Conservation (phyloP, 2,797 vertebrate species). For the Pyrocephalus nanus region DNA sequence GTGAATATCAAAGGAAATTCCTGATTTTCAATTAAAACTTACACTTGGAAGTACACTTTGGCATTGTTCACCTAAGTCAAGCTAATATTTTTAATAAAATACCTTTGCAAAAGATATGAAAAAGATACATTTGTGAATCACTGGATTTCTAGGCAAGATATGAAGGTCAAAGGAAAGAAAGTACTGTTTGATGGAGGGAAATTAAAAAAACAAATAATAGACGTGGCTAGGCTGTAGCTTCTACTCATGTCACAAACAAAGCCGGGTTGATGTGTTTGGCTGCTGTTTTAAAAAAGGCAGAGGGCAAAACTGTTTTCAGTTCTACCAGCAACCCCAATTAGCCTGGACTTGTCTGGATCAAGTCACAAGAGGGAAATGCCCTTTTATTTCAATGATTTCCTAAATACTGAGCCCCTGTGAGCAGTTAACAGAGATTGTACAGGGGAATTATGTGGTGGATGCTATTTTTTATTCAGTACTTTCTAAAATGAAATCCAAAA, state of each 20-base stretch:
- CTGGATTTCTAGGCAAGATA: neutral
- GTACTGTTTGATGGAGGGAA: neutral
- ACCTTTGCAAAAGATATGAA: neutral
- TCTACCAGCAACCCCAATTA: neutral
- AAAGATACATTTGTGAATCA: neutral
- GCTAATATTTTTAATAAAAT: neutral
- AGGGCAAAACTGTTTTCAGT: neutral
- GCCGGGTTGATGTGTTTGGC: neutral
- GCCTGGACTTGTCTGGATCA: neutral
- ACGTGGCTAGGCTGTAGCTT: neutral
- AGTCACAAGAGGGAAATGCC: neutral
- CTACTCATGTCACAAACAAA: neutral
- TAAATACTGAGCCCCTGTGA: neutral
- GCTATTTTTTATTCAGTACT: neutral
- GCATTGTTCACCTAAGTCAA: neutral
- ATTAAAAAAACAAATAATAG: neutral
- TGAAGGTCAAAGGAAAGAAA: neutral
- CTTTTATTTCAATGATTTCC: neutral
- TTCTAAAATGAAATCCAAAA: neutral
- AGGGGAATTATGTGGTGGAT: neutral
- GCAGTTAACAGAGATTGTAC: neutral
- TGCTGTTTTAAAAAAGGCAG: neutral
- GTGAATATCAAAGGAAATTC: neutral
- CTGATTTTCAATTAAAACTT: neutral
- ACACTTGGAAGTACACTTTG: neutral